A percentile compares a stretch with the other conserved stretches of the same genome.
Conservation (phyloP, 2,797 vertebrate species). For the Lepus townsendii region DNA sequence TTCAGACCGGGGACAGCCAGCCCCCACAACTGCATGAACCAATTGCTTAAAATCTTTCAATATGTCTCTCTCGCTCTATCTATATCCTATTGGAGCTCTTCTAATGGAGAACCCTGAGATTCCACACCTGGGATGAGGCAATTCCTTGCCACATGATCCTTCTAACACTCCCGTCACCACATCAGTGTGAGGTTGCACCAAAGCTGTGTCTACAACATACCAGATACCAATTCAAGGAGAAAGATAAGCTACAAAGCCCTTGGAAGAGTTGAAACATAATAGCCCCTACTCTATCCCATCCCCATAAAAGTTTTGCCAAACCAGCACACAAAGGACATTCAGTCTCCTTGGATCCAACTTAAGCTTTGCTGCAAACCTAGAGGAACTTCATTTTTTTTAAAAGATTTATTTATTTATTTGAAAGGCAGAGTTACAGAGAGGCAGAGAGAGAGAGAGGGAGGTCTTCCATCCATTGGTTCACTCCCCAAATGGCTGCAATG, state of each 20-base stretch:
- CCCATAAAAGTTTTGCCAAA: background rate
- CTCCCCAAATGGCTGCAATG: too few relatives aligned
- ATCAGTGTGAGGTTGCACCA: background rate
- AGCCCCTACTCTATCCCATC: background rate
- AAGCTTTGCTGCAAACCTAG: background rate
- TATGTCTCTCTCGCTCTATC: background rate
- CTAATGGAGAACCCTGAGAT: conserved; percentile 13
- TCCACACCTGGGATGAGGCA: background rate
- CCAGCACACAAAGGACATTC: background rate
- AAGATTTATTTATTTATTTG: too few relatives aligned
- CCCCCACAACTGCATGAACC: background rate
- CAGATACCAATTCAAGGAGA: background rate
- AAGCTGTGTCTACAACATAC: background rate
- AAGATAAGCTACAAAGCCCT: conserved; percentile 18
- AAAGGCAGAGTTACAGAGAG: too few relatives aligned
- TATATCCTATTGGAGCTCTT: background rate
- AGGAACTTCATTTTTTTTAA: background rate
- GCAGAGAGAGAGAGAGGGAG: too few relatives aligned
- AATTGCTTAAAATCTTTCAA: background rate
- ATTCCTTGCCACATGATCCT: background rate
- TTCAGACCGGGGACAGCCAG: background rate
- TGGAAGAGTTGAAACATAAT: conserved; percentile 2
- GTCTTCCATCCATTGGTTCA: too few relatives aligned
- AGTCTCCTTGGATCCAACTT: background rate
- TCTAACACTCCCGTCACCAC: background rate